These are phyloP conservation scores for Phyllopteryx taeniolatus DNA, from an alignment of 2,113 vertebrate species.

Conservation along the genomic window DNA sequence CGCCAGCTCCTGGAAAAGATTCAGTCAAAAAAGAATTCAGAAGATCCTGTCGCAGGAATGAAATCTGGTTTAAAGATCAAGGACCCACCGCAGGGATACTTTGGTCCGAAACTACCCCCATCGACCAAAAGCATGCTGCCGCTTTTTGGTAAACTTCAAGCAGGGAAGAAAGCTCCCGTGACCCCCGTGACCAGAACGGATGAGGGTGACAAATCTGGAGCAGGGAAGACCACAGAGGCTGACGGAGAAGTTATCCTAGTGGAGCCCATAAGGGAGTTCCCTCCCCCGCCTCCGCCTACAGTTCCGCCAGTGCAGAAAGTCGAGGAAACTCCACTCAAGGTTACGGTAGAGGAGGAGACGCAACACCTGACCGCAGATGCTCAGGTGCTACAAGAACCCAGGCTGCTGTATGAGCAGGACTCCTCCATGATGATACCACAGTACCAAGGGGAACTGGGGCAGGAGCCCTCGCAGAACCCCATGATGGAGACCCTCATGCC, in stretches of 20 bases:
- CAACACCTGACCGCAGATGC: constrained; percentile 64
- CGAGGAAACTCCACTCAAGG: constrained; percentile 57
- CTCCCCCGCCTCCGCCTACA: constrained; percentile 78
- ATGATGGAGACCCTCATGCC: constrained; percentile 80
- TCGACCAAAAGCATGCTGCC: constrained; percentile 85
- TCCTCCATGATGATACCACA: constrained; percentile 63
- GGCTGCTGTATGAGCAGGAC: constrained; percentile 69
- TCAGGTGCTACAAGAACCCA: constrained; percentile 60
- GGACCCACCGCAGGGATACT: constrained; percentile 95
- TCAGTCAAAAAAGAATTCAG: constrained; percentile 83
- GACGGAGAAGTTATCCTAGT: constrained; percentile 77
- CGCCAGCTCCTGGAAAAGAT: constrained; percentile 90
- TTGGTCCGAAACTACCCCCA: constrained; percentile 95
- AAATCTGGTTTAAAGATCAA: constrained; percentile 91
- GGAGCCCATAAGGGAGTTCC: constrained; percentile 80
- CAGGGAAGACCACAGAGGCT: constrained; percentile 64
- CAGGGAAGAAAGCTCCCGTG: constrained; percentile 76
- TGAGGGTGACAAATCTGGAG: constrained; percentile 73
- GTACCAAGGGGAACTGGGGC: constrained; percentile 67
- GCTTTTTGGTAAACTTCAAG: constrained; percentile 91
- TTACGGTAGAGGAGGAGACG: constrained; percentile 69
- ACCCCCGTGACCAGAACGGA: constrained; percentile 77
- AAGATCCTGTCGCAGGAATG: constrained; percentile 67
- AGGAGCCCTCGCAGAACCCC: constrained; percentile 66
- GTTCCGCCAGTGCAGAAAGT: constrained; percentile 64